phyloP scores from a whole-genome alignment of 1,140 invertebrate species.

The Tyrophagus putrescentiae region DNA sequence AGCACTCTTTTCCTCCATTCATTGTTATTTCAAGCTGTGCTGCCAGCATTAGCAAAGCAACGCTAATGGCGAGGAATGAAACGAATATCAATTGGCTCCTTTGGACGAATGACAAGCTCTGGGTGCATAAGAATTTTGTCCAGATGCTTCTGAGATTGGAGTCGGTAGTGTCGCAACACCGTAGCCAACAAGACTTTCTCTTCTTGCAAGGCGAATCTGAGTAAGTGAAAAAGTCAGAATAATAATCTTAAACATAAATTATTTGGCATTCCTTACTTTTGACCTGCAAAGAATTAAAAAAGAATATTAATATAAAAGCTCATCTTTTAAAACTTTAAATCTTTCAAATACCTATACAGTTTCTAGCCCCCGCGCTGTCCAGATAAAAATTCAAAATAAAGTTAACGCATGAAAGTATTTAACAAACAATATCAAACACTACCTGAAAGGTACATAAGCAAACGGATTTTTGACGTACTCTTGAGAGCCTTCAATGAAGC shows the following conservation, averaged over 20 bases:
- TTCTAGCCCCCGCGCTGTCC: constrained; percentile 36
- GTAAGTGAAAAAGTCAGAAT: no score
- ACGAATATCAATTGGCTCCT: constrained; percentile 20
- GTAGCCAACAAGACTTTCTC: constrained; percentile 39
- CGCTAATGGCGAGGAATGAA: constrained; percentile 5
- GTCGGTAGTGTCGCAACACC: constrained; percentile 32
- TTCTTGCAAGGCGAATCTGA: constrained; percentile 43
- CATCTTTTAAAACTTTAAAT: no score
- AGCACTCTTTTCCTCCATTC: no score
- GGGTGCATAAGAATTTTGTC: constrained; percentile 31
- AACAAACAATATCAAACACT: no score
- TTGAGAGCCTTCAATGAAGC: constrained; percentile 32
- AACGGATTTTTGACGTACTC: constrained; percentile 30
- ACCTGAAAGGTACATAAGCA: constrained; percentile 37
- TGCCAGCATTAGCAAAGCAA: no score
- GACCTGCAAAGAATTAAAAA: no score
- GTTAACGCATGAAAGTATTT: no score
- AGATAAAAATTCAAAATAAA: no score
- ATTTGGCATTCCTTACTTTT: no score
- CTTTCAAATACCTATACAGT: constrained; percentile 40
- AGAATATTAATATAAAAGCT: no score
- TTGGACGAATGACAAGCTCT: constrained; percentile 35
- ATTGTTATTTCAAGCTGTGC: no score
- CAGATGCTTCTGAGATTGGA: constrained; percentile 29
- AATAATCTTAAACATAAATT: no score